Evolutionary conservation across 2,113 vertebrate species (phyloP).

Genomic region (Trachemys scripta): DNA sequence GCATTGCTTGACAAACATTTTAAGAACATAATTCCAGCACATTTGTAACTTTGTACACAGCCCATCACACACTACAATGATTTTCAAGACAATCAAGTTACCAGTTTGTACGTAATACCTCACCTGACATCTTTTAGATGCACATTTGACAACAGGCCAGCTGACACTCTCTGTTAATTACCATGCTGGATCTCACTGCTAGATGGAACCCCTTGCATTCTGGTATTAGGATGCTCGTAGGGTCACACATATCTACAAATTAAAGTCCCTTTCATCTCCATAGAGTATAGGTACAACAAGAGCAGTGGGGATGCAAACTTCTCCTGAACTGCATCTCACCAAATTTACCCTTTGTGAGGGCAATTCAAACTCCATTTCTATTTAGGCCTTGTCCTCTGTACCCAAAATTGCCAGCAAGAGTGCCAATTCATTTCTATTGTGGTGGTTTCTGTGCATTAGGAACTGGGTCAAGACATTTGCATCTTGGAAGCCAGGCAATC

Average conservation of each 20-base stretch:
- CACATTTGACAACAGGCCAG: neutral
- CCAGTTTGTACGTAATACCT: neutral
- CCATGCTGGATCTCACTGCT: neutral
- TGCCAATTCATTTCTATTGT: neutral
- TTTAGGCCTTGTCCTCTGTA: neutral
- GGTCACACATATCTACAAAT: neutral
- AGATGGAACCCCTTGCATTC: neutral
- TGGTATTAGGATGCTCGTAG: neutral
- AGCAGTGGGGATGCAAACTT: neutral
- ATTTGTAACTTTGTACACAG: neutral
- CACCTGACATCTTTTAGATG: neutral
- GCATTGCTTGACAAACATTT: neutral
- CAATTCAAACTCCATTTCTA: neutral
- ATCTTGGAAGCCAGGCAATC: neutral
- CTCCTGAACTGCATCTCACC: neutral
- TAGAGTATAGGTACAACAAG: neutral
- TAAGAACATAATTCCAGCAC: neutral
- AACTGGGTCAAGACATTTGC: neutral
- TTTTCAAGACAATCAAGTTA: neutral
- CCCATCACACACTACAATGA: neutral
- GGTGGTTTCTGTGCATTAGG: neutral
- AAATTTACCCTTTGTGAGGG: rapidly evolving
- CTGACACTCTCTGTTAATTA: neutral
- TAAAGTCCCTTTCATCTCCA: rapidly evolving
- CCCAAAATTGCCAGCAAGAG: neutral